Evolutionary conservation across 2,797 vertebrate species (phyloP), one percentile per base, ranked within the genome.

Genomic region (Amazonetta brasiliensis): DNA sequence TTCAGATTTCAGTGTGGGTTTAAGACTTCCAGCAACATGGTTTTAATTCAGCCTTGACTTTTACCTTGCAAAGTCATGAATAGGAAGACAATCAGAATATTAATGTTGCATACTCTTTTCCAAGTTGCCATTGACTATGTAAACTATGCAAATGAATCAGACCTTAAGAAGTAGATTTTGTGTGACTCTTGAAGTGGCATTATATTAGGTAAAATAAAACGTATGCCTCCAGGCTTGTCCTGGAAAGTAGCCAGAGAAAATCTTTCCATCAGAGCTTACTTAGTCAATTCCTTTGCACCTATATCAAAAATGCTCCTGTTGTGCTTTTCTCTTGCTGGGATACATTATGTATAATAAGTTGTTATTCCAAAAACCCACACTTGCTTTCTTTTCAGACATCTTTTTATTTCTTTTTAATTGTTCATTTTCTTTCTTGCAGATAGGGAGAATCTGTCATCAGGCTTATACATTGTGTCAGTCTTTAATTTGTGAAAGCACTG

Each of bases 41-140:
- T 5, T 82, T 90, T 63, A 73, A 77, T 89, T 86, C n/a, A 56
- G 15, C 28, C 80, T 89, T 78, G 66, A 74, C n/a, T 90, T 92
- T 71, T 80, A 41, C 21, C 33, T 87, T 66, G 9, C 28, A 82
- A 79, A 94, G 44, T 71, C 74, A 62, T 0, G 19, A 78, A 63
- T 11, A 56, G 3, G 22, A 64, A 71, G 48, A 41, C 19, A 75
- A 68, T 68, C 22, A 68, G 54, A 6, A 54, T 58, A 75, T 37
- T 66, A 58, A 48, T 16, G 15, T 62, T 68, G 9, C 22, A 26
- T 33, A 63, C 10, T 84, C 15, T 39, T 90, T 88, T 52, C 58
- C 60, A n/a, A 86, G 22, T 11, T 6, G 0, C 28, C 25, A 62
- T 14, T 37, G 22, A 4, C 6, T 54, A 28, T 20, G 21, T 43